Evolutionary conservation across 1,140 invertebrate genomes (phyloP).

Genomic region (Melitaea cinxia): DNA sequence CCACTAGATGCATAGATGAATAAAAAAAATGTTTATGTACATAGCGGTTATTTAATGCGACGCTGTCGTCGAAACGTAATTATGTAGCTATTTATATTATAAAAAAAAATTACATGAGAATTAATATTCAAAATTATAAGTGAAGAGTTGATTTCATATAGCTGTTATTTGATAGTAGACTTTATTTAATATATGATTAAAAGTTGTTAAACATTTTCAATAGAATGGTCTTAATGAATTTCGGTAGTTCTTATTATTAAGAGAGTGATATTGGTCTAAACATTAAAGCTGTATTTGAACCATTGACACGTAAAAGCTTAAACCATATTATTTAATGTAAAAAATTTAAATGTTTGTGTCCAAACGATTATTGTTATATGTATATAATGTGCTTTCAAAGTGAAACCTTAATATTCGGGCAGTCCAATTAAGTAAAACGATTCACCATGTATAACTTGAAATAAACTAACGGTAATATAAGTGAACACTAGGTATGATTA

Average conservation of each 20-base stretch:
- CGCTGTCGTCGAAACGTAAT: slow-evolving; percentile 36
- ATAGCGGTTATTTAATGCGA: slow-evolving; percentile 43
- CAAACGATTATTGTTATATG: slow-evolving; percentile 69
- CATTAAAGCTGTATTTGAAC: slow-evolving; percentile 21
- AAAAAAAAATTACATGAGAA: slow-evolving; percentile 21
- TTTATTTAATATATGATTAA: slow-evolving; percentile 19
- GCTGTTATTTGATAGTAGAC: slow-evolving; percentile 25
- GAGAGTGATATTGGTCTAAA: slow-evolving; percentile 39
- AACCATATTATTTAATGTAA: slow-evolving; percentile 44
- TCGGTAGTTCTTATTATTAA: slow-evolving; percentile 7
- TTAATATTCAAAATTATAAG: slow-evolving; percentile 28
- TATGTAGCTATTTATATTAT: slow-evolving; percentile 36
- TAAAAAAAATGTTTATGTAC: slow-evolving; percentile 44
- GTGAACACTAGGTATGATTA: slow-evolving; percentile 56
- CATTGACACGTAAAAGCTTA: slow-evolving; percentile 9
- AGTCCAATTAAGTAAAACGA: slow-evolving; percentile 7
- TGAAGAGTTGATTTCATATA: slow-evolving; percentile 18
- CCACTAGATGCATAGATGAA: slow-evolving; percentile 53
- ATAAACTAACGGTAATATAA: slow-evolving; percentile 29
- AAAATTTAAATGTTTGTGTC: slow-evolving; percentile 41
- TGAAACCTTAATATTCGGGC: slow-evolving; percentile 36
- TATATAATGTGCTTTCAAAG: slow-evolving; percentile 76
- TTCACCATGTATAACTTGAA: slow-evolving; percentile 10
- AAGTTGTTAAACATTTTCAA: slow-evolving; percentile 15
- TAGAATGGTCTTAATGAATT: not conserved